Evolutionary conservation across 2,888 invertebrate genomes (phyloP), one percentile per base, ranked within the genome.

Genomic region (Stegana nigrithorax): DNA sequence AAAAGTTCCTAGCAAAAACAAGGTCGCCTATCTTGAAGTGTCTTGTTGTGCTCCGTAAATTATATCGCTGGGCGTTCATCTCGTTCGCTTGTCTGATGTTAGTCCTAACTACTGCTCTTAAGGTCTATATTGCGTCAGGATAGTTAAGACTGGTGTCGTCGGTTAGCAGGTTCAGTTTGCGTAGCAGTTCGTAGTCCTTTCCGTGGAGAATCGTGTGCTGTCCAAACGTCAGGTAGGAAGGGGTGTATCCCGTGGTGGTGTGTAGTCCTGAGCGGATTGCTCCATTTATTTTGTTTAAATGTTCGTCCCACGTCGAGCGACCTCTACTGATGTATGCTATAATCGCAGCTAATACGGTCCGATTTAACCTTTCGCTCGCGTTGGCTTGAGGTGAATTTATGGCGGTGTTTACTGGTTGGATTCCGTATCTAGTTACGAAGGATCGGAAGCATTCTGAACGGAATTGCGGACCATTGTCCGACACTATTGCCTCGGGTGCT

Each of bases 291-390:
- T 19, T 23, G 4, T 4, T 25, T 23, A 50, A 21, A 50, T 50
- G 21, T 50, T 50, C 50, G 26, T 50, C 21, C 50, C 50, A 50
- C 8, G 21, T 19, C 2, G 23, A 8, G 2, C 25, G 50, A 25
- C 25, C 60, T 25, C 4, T 36, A 10, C 10, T 10, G 4, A 36
- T 8, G 10, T 36, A 36, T 4, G 36, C 10, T 14, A 4, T 36
- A 8, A 82, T 71, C 62, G 72, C 73, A 0, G 78, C 77, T 6
- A 73, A 73, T 2, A 81, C 42, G 0, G 73, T 72, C 25, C 73
- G 57, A 61, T 82, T 81, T 0, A 73, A 67, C 0, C 78, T 61
- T 63, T 82, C 82, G 0, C 75, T 75, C 5, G 78, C 76, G 63
- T 82, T 82, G 1, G 62, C 36, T n/a, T n/a, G n/a, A n/a, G n/a